These are phyloP conservation scores for Sebastes paucispinis DNA, from an alignment of 2,797 vertebrate species.

Conservation along the genomic window DNA sequence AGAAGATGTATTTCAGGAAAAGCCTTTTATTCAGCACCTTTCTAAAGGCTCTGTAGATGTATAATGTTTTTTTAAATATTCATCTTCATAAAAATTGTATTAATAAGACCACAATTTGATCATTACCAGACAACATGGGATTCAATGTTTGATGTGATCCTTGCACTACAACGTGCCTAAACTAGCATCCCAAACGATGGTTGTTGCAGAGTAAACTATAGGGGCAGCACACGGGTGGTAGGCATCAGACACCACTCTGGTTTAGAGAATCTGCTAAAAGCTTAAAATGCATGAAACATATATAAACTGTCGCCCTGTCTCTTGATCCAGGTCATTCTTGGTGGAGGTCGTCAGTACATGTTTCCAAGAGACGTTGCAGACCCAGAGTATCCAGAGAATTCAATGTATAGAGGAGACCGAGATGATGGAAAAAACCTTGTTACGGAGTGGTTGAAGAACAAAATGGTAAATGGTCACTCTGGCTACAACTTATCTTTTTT, in stretches of 20 bases:
- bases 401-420: conserved; percentile 2
- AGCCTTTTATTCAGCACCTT: too few relatives aligned
- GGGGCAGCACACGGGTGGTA: not conserved
- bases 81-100: too few relatives aligned
- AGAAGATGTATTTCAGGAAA: too few relatives aligned
- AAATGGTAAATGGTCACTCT: conserved; percentile 56
- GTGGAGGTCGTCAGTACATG: conserved; percentile 86
- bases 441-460: conserved; percentile 70
- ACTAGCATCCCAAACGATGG: not conserved
- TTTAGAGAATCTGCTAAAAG: not conserved
- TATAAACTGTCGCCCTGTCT: not conserved
- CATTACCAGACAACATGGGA: not conserved
- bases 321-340: conserved; percentile 81
- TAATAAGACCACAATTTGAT: not conserved
- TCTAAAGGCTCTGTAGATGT: too few relatives aligned
- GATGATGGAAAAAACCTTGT: conserved; percentile 78
- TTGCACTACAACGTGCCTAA: not conserved
- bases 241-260: not conserved
- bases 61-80: too few relatives aligned
- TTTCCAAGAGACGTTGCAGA: conserved; percentile 56
- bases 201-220: not conserved
- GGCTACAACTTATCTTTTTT: not conserved
- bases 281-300: not conserved
- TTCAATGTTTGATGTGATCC: not conserved
- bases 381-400: conserved; percentile 84